These are phyloP conservation scores for Ptychoptera albimana DNA, from an alignment of 2,888 invertebrate species.

Conservation along the genomic window DNA sequence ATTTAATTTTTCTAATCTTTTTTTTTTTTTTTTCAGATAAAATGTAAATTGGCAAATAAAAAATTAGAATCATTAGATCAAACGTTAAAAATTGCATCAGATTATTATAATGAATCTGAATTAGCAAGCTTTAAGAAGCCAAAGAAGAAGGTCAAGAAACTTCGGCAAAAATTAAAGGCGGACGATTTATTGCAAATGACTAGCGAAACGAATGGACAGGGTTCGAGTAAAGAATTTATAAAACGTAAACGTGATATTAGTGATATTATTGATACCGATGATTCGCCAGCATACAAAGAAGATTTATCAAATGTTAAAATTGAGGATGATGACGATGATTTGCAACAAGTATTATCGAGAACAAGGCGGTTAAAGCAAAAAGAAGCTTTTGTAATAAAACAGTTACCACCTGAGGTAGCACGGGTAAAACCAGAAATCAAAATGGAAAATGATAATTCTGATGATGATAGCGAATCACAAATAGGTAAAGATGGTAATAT, in stretches of 20 bases:
- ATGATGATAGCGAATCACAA: conserved; percentile 18
- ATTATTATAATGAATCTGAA: conserved; percentile 78
- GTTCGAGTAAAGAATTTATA: conserved; percentile 21
- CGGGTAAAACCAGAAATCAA: conserved; percentile 37
- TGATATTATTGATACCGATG: conserved; percentile 42
- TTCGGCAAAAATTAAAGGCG: conserved; percentile 51
- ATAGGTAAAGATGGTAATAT: conserved; percentile 38
- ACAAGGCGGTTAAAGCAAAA: conserved; percentile 49
- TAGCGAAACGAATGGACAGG: conserved; percentile 20
- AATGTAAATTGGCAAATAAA: conserved; percentile 44
- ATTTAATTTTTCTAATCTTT: too few species aligned
- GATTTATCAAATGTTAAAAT: conserved; percentile 34
- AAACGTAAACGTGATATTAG: conserved; percentile 23
- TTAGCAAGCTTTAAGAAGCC: conserved; percentile 66
- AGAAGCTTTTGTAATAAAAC: conserved; percentile 25
- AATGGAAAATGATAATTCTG: conserved; percentile 39
- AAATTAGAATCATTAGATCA: conserved; percentile 59
- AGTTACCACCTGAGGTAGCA: conserved; percentile 26
- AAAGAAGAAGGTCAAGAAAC: conserved; percentile 59
- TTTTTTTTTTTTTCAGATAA: conserved; percentile 24
- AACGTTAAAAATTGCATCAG: conserved; percentile 58
- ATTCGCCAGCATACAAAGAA: conserved; percentile 35
- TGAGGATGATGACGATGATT: conserved; percentile 54
- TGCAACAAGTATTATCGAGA: conserved; percentile 56
- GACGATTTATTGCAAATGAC: conserved; percentile 46